These are phyloP conservation scores for Petrocephalus sullivani DNA, from an alignment of 2,797 vertebrate species.

Conservation along the genomic window DNA sequence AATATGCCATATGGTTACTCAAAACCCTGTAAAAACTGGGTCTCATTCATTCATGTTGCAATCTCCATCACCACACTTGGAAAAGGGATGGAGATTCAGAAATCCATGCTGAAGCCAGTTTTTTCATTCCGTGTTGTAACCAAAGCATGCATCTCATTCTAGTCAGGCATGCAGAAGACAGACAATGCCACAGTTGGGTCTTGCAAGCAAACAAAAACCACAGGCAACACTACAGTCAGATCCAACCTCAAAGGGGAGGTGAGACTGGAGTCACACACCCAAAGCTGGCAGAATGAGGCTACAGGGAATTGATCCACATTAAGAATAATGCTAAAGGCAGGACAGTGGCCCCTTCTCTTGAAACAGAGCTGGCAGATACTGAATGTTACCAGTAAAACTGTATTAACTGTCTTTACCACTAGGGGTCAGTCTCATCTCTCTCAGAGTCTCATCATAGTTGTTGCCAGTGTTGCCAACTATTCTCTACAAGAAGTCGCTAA, in stretches of 20 bases:
- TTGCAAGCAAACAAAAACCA: neutral
- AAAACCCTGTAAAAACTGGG: neutral
- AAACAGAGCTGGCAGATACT: neutral
- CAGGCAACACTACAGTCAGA: neutral
- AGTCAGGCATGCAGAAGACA: constrained; percentile 1
- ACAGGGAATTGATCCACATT: neutral
- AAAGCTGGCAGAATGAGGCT: neutral
- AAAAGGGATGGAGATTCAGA: neutral
- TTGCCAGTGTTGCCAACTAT: neutral
- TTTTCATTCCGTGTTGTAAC: neutral
- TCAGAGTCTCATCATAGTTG: neutral
- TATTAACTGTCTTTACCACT: neutral
- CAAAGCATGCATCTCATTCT: constrained; percentile 4
- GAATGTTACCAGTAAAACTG: neutral
- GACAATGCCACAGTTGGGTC: neutral
- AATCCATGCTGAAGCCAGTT: neutral
- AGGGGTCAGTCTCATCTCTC: constrained; percentile 9
- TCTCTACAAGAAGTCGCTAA: too few species aligned
- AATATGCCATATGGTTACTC: neutral
- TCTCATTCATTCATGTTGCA: neutral
- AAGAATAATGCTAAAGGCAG: neutral
- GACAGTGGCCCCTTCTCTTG: neutral
- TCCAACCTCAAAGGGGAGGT: neutral
- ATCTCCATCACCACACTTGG: constrained; percentile 10
- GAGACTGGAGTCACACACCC: neutral